Percentiles rank a stretch among this genome's conserved stretches.
Evolutionary conservation across 2,888 invertebrate genomes (phyloP).

Genomic region (Macaria liturata): DNA sequence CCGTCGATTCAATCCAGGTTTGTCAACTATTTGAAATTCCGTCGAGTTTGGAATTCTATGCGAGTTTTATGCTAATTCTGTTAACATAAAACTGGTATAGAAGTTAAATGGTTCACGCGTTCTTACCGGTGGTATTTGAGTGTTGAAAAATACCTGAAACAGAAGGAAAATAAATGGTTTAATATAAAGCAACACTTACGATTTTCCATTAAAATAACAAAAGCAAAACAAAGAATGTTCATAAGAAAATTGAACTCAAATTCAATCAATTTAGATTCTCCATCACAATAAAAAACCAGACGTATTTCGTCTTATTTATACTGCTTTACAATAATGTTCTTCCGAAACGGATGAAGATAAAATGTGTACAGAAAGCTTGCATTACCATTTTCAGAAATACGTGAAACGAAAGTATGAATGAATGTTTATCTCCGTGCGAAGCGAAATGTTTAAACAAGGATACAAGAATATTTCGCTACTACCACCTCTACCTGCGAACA

Average conservation of each 20-base stretch:
- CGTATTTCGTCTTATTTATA: too few relatives aligned
- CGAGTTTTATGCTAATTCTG: conserved; percentile 62
- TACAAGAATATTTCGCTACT: too few relatives aligned
- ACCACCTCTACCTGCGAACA: too few relatives aligned
- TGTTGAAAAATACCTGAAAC: conserved; percentile 79
- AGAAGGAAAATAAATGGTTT: conserved; percentile 42
- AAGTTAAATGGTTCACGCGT: conserved; percentile 41
- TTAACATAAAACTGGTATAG: conserved; percentile 16
- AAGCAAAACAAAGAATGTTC: too few relatives aligned
- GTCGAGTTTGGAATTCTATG: conserved; percentile 60
- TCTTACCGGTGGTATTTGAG: conserved; percentile 55
- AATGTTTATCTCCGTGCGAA: conserved; percentile 18
- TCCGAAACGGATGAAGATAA: conserved; percentile 2
- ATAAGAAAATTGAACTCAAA: too few relatives aligned
- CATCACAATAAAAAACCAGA: too few relatives aligned
- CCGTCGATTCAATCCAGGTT: conserved; percentile 42
- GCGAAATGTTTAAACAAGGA: conserved; percentile 21
- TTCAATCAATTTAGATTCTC: too few relatives aligned
- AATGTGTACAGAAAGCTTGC: conserved; percentile 6
- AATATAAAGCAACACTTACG: conserved; percentile 10
- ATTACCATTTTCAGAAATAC: conserved; percentile 5
- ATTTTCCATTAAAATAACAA: background rate
- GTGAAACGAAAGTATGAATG: conserved; percentile 8
- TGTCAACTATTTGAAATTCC: conserved; percentile 58
- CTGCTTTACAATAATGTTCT: background rate